Evolutionary conservation across 2,888 invertebrate genomes (phyloP), one percentile per base, ranked within the genome.

Genomic region (Pegoplata infirma): DNA sequence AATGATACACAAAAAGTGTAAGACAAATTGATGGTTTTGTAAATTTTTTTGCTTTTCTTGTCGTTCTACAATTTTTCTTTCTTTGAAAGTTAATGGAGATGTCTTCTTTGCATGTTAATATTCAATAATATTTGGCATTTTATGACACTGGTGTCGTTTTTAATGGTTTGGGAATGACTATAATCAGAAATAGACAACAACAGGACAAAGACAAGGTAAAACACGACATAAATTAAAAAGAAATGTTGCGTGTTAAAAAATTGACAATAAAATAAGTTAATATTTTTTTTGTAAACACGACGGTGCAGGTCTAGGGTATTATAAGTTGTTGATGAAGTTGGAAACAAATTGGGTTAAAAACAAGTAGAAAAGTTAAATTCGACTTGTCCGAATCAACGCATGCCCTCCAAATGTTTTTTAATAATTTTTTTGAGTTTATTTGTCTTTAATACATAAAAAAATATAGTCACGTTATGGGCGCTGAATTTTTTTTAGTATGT

Each of bases 91-190:
- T 69, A 59, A 64, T 69, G 51, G n/a, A 69, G 69, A 69, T 76
- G 64, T 53, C 49, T 40, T 32, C 51, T 69, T 76, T 59, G 76
- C 76, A 76, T 76, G 76, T 76, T 51, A 12, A 58, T 25, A 44
- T 51, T 69, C 64, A 76, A 76, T 76, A 69, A 63, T 32, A 46
- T 10, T n/a, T 64, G 51, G 32, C 12, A 36, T 69, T 76, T 76
- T 69, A 69, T 76, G 69, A 69, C 44, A 40, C 40, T 25, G 49
- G 58, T 47, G 51, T 59, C 16, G 58, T 58, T 51, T 56, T 28
- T 49, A 76, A 64, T 56, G 51, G 32, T 36, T 58, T 49, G 25
- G 3, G 23, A 19, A 16, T n/a, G n/a, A n/a, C n/a, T 47, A 3
- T 4, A 17, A 49, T 6, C 5, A 28, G 7, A 12, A 21, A 21